phyloP scores from a whole-genome alignment of 1,140 invertebrate species.

The Leptonema lineaticorne region DNA sequence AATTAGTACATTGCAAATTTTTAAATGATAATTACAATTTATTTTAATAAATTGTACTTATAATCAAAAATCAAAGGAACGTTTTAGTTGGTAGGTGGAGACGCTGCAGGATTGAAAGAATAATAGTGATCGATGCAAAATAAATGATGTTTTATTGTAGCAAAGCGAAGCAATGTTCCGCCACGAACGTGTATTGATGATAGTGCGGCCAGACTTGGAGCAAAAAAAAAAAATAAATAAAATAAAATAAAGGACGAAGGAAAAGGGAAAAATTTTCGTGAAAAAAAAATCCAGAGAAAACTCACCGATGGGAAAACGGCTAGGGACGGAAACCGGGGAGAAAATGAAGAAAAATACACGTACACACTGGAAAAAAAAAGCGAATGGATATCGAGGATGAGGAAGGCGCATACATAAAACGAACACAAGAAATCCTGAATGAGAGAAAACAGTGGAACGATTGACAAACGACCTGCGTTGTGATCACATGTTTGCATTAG shows the following conservation, averaged over 20 bases:
- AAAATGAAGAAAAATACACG: background rate
- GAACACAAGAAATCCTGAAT: background rate
- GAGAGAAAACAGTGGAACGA: background rate
- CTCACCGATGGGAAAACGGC: no score
- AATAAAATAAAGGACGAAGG: background rate
- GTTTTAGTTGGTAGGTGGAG: no score
- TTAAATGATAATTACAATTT: no score
- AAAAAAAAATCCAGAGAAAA: no score
- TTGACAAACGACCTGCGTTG: constrained; percentile 12
- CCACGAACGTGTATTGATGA: constrained; percentile 12
- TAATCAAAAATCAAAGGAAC: no score
- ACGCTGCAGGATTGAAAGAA: no score
- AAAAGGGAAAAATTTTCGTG: no score
- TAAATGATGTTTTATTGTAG: constrained; percentile 7
- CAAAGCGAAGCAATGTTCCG: background rate
- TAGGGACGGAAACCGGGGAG: background rate
- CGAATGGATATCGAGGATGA: no score
- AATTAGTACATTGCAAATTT: no score
- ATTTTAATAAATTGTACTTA: no score
- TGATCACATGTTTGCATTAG: constrained; percentile 16
- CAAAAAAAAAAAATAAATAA: background rate
- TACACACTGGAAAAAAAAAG: no score
- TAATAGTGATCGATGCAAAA: constrained; percentile 1
- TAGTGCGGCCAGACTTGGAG: background rate
- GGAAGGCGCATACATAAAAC: no score